phyloP scores from a whole-genome alignment of 2,888 invertebrate species.

The Phortica magna region DNA sequence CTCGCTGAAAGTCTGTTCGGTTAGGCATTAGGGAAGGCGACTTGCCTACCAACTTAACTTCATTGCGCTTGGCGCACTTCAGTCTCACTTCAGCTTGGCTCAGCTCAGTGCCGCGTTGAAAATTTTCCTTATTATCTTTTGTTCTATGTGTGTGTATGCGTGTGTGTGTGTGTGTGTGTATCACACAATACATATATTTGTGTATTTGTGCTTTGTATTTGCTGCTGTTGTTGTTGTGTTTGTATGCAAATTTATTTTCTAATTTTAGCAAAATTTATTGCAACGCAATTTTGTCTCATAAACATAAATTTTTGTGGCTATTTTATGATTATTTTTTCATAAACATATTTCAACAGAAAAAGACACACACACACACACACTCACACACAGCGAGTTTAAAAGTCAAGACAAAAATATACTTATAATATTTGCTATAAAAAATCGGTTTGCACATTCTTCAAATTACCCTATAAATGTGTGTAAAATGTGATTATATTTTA shows the following conservation, averaged over 20 bases:
- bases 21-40: neutral
- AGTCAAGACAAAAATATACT: slow-evolving; percentile 1
- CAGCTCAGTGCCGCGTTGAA: neutral
- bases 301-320: slow-evolving; percentile 35
- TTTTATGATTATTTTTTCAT: slow-evolving; percentile 35
- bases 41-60: too few species aligned
- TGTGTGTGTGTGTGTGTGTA: neutral
- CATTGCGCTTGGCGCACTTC: neutral
- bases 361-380: neutral
- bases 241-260: slow-evolving; percentile 33
- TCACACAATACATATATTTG: neutral
- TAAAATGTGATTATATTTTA: too few species aligned
- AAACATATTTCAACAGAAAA: slow-evolving; percentile 22
- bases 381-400: too few species aligned
- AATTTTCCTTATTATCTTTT: slow-evolving; percentile 28
- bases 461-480: too few species aligned
- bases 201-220: neutral
- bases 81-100: neutral
- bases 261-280: slow-evolving; percentile 30
- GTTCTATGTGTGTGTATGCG: neutral
- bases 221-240: slow-evolving; percentile 1
- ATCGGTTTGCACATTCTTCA: neutral
- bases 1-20: neutral
- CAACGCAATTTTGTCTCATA: slow-evolving; percentile 34
- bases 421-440: neutral